Evolutionary conservation across 2,888 invertebrate genomes (phyloP).

Genomic region (Athetis lepigone): DNA sequence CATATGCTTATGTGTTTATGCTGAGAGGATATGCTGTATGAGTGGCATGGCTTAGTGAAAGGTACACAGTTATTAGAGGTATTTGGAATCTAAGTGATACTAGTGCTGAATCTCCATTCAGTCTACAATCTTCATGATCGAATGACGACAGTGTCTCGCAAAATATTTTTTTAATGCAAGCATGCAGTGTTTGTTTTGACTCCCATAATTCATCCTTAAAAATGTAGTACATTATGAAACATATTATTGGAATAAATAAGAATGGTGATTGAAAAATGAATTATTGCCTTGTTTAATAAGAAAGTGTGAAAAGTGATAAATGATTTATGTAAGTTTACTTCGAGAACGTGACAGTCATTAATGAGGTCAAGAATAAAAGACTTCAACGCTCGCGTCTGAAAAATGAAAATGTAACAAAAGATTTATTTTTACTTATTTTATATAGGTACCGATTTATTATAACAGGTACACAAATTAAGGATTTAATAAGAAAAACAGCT

Average conservation of each 20-base stretch:
- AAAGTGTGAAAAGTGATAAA: constrained; percentile 1
- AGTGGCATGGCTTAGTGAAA: constrained; percentile 53
- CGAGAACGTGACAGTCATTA: constrained; percentile 4
- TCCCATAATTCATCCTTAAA: not conserved
- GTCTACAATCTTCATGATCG: constrained; percentile 11
- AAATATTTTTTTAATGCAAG: constrained; percentile 7
- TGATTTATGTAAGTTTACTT: constrained; percentile 2
- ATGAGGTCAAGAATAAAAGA: constrained; percentile 55
- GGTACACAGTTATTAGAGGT: constrained; percentile 46
- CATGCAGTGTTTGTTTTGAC: not conserved
- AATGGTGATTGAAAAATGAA: too few species aligned
- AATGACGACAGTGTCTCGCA: constrained; percentile 11
- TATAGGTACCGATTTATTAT: not conserved
- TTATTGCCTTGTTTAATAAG: not conserved
- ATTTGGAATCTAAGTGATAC: constrained; percentile 3
- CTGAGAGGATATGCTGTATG: constrained; percentile 25
- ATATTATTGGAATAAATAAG: too few species aligned
- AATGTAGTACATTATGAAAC: not conserved
- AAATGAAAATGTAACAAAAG: constrained; percentile 1
- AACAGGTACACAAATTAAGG: not conserved
- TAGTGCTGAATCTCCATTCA: constrained; percentile 2
- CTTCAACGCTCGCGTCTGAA: constrained; percentile 52
- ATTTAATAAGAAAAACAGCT: not conserved
- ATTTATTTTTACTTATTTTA: not conserved
- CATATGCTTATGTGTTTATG: constrained; percentile 19